A percentile compares a stretch with the other conserved stretches of the same genome.
phyloP scores from a whole-genome alignment of 30 jellyfish, hydroid and myxozoan genomes.

The Hydra vulgaris region DNA sequence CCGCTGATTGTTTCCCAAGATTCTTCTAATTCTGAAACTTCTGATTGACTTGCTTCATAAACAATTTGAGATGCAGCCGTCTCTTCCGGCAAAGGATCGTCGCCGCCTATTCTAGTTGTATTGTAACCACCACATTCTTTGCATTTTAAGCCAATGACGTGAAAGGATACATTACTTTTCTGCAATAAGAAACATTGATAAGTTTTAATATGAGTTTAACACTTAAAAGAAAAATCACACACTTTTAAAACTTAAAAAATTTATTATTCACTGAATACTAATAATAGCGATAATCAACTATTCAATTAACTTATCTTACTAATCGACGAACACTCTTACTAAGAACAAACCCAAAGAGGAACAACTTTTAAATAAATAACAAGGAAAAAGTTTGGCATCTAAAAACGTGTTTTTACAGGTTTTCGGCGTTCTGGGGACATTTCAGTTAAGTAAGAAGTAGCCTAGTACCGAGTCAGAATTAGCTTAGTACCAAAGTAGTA shows the following conservation, averaged over 20 bases:
- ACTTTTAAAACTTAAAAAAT: background rate
- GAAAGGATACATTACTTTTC: slow-evolving; percentile 43
- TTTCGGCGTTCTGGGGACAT: too few species aligned
- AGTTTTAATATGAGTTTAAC: background rate
- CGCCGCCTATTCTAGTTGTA: slow-evolving; percentile 48
- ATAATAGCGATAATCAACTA: too few species aligned
- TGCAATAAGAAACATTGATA: background rate
- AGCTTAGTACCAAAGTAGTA: too few species aligned
- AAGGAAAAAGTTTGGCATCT: too few species aligned
- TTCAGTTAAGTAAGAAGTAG: too few species aligned
- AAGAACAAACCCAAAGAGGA: too few species aligned
- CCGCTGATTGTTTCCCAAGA: slow-evolving; percentile 41
- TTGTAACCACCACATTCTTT: slow-evolving; percentile 73
- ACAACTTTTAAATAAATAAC: too few species aligned
- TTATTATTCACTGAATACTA: too few species aligned
- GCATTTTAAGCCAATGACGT: slow-evolving; percentile 69
- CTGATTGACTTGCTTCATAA: background rate
- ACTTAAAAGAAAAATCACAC: background rate
- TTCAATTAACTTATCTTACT: too few species aligned
- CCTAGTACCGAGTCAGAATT: too few species aligned
- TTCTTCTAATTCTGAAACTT: slow-evolving; percentile 15
- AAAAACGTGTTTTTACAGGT: too few species aligned
- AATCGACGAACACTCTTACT: too few species aligned
- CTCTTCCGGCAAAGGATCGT: slow-evolving; percentile 34
- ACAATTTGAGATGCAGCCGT: background rate